Evolutionary conservation across 2,113 vertebrate genomes (phyloP), one percentile per base, ranked within the genome.

Genomic region (Bettongia penicillata): DNA sequence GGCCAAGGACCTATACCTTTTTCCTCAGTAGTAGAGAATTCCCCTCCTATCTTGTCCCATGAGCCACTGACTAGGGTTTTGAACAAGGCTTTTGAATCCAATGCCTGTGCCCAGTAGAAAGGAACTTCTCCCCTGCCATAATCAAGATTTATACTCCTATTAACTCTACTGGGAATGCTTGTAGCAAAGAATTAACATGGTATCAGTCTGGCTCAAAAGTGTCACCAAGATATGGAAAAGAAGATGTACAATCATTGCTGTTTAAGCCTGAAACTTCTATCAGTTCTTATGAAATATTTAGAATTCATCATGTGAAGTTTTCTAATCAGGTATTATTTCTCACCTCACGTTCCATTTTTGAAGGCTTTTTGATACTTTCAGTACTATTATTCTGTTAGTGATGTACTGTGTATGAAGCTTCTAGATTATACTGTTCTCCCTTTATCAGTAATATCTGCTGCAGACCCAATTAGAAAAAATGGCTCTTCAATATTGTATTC

Each of bases 191-290:
- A 24, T 99, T 99, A 97, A 99, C 99, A 97, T 94, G 99, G 99
- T 0, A 99, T 99, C 93, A 99, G 98, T 48, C 94, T 99, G 93
- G 99, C 99, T 0, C 99, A 99, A 95, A 99, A 99, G 94, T 99
- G 99, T 96, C 99, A 99, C 99, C 99, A 99, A 0, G 99, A 98
- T 0, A 99, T 99, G 8, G 99, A 99, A 97, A 99, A 99, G 84
- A 99, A 98, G 37, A 99, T 0, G 99, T 99, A 89, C 99, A 99
- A 95, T 99, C 99, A 8, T 99, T 99, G 96, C 99, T 98, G 37
- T 99, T 99, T 1, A 99, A 99, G 93, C 99, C 99, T 31, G 99
- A 97, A 96, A 99, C 99, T 89, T 99, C 99, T 99, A 99, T 99
- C 94, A 99, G 98, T 84, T 99, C 99, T 99, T 99, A 96, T 0